Evolutionary conservation across 2,113 vertebrate species (phyloP), one percentile per base, ranked within the genome.

Genomic region (Macaca nemestrina): DNA sequence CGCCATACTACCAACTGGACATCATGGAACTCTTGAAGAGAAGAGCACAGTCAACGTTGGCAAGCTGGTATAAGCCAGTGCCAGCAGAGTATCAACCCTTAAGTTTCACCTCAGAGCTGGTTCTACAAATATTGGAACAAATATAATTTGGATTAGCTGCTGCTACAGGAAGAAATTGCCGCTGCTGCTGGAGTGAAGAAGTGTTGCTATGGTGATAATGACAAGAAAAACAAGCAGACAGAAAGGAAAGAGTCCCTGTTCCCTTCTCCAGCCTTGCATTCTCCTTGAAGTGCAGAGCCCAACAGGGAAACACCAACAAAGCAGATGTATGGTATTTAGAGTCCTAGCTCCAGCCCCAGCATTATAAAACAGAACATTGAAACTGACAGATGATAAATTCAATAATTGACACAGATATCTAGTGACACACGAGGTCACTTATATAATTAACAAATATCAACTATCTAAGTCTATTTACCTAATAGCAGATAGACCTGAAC

Each of bases 131-230:
- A 64, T 12, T 93, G 52, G 16, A 82, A 78, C 32, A 81, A 86
- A 55, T 27, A 59, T 50, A 83, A 13, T 82, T 52, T 93, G 76
- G 8, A 87, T 79, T 79, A 59, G 59, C 61, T 38, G 35, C 81
- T 50, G 27, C 76, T 38, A 67, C 38, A 50, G 59, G 81, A 61
- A 67, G 64, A 40, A 68, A 70, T 57, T 14, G 22, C 73, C n/a
- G 45, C 73, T 57, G 25, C 67, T 68, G 61, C 45, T 72, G 35
- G 45, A 94, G 32, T 25, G 43, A 92, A 43, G 64, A 83, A 76
- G 38, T 27, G 45, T 94, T 97, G 80, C 86, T 90, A 79, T 94
- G 89, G 85, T 30, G 30, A 96, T n/a, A 72, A 7, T 10, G 27
- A 90, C 4, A 73, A 22, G 64, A 23, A 89, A 84, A 84, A 45